phyloP scores from a whole-genome alignment of 2,797 vertebrate species.

The Rhinogobio ventralis region DNA sequence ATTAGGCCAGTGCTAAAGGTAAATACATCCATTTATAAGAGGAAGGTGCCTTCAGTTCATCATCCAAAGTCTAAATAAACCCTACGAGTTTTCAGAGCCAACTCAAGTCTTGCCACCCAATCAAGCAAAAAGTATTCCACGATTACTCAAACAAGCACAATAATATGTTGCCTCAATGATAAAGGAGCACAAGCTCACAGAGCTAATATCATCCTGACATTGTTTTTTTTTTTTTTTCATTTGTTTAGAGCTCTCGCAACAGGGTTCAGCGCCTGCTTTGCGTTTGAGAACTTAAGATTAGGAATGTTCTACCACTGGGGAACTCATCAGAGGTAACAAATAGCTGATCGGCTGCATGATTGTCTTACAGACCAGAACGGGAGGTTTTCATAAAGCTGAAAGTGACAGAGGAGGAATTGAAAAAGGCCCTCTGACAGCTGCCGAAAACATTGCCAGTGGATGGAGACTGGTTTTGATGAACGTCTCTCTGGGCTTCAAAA shows the following conservation, averaged over 20 bases:
- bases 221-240: not conserved
- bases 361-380: conserved; percentile 57
- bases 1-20: conserved; percentile 58
- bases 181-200: conserved; percentile 20
- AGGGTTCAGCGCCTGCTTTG: conserved; percentile 15
- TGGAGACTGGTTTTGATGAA: conserved; percentile 49
- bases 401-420: conserved; percentile 46
- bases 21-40: conserved; percentile 62
- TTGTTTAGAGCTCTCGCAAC: not conserved
- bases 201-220: not conserved
- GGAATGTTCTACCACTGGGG: conserved; percentile 41
- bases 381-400: conserved; percentile 48
- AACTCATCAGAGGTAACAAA: conserved; percentile 49
- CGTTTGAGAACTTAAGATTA: conserved; percentile 35
- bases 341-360: conserved; percentile 53
- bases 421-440: conserved; percentile 45
- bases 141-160: conserved; percentile 34
- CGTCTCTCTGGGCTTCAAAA: conserved; percentile 25
- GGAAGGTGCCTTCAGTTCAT: conserved; percentile 57
- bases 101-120: conserved; percentile 29
- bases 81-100: not conserved
- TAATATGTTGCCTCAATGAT: conserved; percentile 24
- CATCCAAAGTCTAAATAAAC: conserved; percentile 53
- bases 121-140: conserved; percentile 41
- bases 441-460: conserved; percentile 40